Evolutionary conservation across 2,113 vertebrate genomes (phyloP).

Genomic region (Pampusana beccarii): DNA sequence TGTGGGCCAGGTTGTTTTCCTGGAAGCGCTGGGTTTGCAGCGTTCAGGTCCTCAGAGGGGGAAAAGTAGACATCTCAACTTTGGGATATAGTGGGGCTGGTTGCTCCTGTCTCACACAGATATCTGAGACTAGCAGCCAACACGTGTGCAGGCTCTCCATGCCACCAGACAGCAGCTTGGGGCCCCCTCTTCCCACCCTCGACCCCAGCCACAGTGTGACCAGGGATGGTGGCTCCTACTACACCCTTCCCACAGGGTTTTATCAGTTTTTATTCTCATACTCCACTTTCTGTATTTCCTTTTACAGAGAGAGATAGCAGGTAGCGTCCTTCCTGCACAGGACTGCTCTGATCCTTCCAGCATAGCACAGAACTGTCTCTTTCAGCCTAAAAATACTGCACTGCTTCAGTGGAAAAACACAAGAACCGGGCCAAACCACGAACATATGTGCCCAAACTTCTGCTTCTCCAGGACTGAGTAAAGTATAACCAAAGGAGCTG

Average conservation of each 20-base stretch:
- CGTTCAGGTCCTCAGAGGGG: neutral
- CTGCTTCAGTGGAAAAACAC: conserved; percentile 51
- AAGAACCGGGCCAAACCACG: conserved; percentile 17
- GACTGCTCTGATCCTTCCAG: neutral
- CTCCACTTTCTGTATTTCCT: neutral
- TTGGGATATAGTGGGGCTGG: neutral
- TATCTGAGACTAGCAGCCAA: neutral
- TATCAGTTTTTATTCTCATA: neutral
- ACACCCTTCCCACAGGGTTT: neutral
- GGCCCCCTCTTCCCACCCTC: neutral
- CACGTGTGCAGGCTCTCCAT: neutral
- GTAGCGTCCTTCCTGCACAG: neutral
- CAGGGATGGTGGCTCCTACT: neutral
- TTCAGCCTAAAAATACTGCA: conserved; percentile 40
- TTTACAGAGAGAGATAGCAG: neutral
- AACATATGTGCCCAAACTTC: conserved; percentile 24
- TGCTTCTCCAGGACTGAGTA: neutral
- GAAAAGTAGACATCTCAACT: neutral
- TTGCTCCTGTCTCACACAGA: neutral
- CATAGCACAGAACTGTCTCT: neutral
- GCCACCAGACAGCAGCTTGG: neutral
- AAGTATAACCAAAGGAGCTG: neutral
- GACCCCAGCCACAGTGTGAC: neutral
- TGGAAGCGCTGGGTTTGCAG: neutral
- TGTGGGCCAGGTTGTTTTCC: neutral